phyloP scores from a whole-genome alignment of 2,888 invertebrate species.

The Eupithecia vulgata region DNA sequence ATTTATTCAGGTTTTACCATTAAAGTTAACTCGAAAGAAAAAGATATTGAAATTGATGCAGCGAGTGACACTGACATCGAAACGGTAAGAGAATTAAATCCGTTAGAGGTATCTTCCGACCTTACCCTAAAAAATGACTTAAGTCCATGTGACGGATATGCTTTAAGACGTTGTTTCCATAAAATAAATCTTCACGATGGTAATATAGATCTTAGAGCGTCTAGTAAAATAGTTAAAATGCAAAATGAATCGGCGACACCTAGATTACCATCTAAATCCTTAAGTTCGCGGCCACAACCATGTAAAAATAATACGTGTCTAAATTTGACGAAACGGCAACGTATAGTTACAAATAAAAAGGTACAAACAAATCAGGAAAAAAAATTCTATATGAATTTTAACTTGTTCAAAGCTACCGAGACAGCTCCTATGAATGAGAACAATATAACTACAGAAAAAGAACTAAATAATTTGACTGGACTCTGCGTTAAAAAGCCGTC shows the following conservation, averaged over 20 bases:
- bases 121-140: neutral
- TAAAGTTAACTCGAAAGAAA: neutral
- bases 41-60: neutral
- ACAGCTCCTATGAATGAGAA: neutral
- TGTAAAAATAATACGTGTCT: neutral
- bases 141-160: neutral
- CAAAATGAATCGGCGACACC: neutral
- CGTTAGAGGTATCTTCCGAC: neutral
- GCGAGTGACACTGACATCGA: neutral
- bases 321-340: neutral
- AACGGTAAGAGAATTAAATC: neutral
- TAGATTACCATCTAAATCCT: neutral
- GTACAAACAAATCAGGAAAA: neutral
- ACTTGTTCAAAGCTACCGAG: neutral
- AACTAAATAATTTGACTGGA: neutral
- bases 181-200: neutral
- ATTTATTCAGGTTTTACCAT: neutral
- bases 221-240: neutral
- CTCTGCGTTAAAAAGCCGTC: neutral
- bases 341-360: neutral
- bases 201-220: neutral
- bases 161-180: neutral
- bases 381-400: neutral
- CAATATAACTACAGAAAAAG: neutral
- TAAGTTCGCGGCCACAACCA: neutral